A percentile compares a stretch with the other conserved stretches of the same genome.
These are phyloP conservation scores for Lapara coniferarum DNA, from an alignment of 2,888 invertebrate species.

Conservation along the genomic window DNA sequence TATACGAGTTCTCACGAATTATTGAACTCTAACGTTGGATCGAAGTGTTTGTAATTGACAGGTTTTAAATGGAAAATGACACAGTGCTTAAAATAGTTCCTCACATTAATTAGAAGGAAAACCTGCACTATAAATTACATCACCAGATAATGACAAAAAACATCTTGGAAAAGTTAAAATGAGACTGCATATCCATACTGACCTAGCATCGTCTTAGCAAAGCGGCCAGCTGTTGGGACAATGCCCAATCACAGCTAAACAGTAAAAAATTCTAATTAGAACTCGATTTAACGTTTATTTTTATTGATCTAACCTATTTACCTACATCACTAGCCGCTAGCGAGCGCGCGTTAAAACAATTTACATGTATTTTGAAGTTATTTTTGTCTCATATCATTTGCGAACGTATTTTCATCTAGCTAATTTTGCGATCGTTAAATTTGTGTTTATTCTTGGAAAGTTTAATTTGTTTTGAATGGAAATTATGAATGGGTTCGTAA, in stretches of 20 bases:
- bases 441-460: no score
- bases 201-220: slow-evolving; percentile 38
- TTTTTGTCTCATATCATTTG: not conserved
- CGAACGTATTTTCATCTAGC: not conserved
- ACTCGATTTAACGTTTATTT: slow-evolving; percentile 39
- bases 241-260: slow-evolving; percentile 53
- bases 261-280: slow-evolving; percentile 55
- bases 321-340: slow-evolving; percentile 37
- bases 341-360: not conserved
- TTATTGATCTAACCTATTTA: slow-evolving; percentile 44
- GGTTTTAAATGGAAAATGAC: not conserved
- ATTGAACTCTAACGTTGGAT: no score
- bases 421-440: no score
- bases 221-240: slow-evolving; percentile 54
- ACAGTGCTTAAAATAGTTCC: no score
- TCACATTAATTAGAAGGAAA: no score
- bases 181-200: slow-evolving; percentile 39
- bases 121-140: no score
- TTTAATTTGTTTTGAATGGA: not conserved
- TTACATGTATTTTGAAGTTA: not conserved
- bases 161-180: no score
- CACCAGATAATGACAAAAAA: no score
- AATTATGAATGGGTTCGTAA: not conserved
- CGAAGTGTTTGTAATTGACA: not conserved
- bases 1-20: no score